phyloP scores from a whole-genome alignment of 2,888 invertebrate genomes.

The Therioaphis trifolii region DNA sequence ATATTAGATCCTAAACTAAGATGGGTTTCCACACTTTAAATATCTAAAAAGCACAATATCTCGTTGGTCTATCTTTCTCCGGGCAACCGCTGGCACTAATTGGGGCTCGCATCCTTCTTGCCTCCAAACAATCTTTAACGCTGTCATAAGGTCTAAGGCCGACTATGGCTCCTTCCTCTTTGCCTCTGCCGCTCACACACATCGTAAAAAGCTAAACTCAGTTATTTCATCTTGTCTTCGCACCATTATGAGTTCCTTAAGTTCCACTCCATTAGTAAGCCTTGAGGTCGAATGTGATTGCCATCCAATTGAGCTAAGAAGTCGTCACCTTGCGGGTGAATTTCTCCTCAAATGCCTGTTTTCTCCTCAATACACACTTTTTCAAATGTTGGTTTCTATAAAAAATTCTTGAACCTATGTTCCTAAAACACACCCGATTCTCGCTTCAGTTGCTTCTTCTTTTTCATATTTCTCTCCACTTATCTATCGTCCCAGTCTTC shows the following conservation, averaged over 20 bases:
- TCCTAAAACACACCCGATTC: not conserved
- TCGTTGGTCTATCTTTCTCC: too few relatives aligned
- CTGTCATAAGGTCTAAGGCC: too few relatives aligned
- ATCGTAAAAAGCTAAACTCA: not conserved
- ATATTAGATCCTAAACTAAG: too few relatives aligned
- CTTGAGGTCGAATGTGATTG: not conserved
- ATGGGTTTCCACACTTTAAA: too few relatives aligned
- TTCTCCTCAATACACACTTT: too few relatives aligned
- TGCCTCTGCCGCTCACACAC: not conserved
- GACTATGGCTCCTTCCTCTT: too few relatives aligned
- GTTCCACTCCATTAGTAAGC: not conserved
- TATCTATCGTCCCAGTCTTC: not conserved
- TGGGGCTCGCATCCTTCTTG: too few relatives aligned
- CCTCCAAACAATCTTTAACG: too few relatives aligned
- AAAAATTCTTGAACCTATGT: not conserved
- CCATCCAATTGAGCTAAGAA: conserved; percentile 2
- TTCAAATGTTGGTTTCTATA: not conserved
- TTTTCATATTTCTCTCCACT: not conserved
- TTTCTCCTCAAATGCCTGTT: too few relatives aligned
- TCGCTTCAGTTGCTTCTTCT: not conserved
- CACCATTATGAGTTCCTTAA: not conserved
- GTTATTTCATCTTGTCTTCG: conserved; percentile 7
- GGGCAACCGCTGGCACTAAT: too few relatives aligned
- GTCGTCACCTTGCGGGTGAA: not conserved
- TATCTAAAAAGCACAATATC: too few relatives aligned